A percentile compares a stretch with the other conserved stretches of the same genome.
These are phyloP conservation scores for Hipparchia sbordonii DNA, from an alignment of 2,888 invertebrate species.

Conservation along the genomic window DNA sequence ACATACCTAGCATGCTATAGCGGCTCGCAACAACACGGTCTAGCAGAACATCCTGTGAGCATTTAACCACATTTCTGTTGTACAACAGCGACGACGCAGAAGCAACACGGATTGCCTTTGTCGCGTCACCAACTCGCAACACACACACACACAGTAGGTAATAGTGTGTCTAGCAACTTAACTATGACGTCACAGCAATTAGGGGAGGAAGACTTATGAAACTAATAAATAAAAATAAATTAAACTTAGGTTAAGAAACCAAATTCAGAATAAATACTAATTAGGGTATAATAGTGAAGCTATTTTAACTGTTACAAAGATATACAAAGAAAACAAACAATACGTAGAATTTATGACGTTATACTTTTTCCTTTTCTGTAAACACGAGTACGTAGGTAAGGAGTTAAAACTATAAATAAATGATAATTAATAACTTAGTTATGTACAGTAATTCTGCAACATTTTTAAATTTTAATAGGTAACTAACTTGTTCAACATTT, in stretches of 20 bases:
- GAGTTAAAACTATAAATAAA: background rate
- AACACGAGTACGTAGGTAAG: background rate
- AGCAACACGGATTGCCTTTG: background rate
- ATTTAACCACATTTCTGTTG: no score
- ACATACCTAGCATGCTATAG: no score
- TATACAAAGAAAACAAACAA: background rate
- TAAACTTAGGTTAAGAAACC: background rate
- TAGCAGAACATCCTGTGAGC: no score
- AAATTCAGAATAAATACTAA: constrained; percentile 4
- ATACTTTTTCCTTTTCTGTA: background rate
- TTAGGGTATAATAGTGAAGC: background rate
- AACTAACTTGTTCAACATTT: constrained; percentile 19
- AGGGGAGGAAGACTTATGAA: constrained; percentile 35
- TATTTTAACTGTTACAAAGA: background rate
- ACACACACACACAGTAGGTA: background rate
- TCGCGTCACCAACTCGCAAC: background rate
- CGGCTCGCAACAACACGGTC: no score
- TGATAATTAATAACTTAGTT: no score
- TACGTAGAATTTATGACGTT: background rate
- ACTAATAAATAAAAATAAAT: constrained; percentile 30
- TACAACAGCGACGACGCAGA: no score
- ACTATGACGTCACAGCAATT: constrained; percentile 14
- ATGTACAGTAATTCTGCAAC: background rate
- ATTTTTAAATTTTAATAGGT: constrained; percentile 7
- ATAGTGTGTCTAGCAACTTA: background rate